Conservation (phyloP, 2,888 invertebrate genomes). For the Amphiduros pacificus region DNA sequence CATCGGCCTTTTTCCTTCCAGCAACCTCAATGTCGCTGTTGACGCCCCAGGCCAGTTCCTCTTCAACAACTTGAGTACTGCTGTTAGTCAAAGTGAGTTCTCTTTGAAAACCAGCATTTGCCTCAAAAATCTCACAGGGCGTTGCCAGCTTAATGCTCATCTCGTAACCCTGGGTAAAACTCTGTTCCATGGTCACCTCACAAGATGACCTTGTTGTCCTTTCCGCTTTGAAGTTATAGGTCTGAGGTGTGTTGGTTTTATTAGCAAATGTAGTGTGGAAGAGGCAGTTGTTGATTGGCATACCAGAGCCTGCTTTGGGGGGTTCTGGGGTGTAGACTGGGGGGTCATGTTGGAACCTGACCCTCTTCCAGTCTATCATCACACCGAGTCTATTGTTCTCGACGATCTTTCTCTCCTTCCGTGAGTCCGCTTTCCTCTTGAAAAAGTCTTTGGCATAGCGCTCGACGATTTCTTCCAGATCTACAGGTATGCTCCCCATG, state of each 20-base stretch:
- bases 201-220: constrained; percentile 49
- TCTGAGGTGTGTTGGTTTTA: constrained; percentile 48
- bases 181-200: constrained; percentile 45
- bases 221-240: constrained; percentile 54
- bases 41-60: constrained; percentile 61
- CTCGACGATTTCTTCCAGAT: constrained; percentile 38
- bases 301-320: constrained; percentile 21
- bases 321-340: constrained; percentile 42
- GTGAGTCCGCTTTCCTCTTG: constrained; percentile 47
- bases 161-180: constrained; percentile 48
- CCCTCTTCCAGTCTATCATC: constrained; percentile 58
- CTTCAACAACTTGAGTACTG: constrained; percentile 53
- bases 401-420: constrained; percentile 45
- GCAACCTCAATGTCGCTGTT: constrained; percentile 60
- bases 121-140: constrained; percentile 59
- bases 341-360: constrained; percentile 50
- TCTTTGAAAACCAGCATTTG: constrained; percentile 58
- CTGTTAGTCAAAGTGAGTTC: constrained; percentile 56
- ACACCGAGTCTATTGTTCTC: constrained; percentile 44
- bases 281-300: constrained; percentile 36
- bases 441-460: constrained; percentile 58
- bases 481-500: too few species aligned
- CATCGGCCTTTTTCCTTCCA: constrained; percentile 46
- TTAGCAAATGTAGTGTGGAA: constrained; percentile 54
- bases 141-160: constrained; percentile 61